phyloP scores from a whole-genome alignment of 2,888 invertebrate genomes.

The Tholera decimalis region DNA sequence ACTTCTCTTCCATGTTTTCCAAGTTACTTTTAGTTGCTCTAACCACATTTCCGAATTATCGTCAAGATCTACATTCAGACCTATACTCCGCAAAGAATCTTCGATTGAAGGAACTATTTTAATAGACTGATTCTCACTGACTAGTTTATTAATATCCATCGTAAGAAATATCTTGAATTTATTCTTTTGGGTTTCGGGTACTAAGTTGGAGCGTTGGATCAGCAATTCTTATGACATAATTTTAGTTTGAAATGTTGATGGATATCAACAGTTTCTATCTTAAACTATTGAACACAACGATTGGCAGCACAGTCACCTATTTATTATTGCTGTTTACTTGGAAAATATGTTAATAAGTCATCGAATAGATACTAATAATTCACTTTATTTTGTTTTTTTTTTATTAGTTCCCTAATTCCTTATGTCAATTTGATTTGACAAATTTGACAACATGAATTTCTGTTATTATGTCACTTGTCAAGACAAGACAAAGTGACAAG shows the following conservation, averaged over 20 bases:
- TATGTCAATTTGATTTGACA: conserved; percentile 44
- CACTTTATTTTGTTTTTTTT: conserved; percentile 51
- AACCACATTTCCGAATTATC: conserved; percentile 81
- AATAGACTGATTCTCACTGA: conserved; percentile 82
- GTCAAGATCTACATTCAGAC: conserved; percentile 86
- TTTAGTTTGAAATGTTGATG: conserved; percentile 13
- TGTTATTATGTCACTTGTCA: conserved; percentile 16
- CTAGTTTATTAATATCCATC: conserved; percentile 78
- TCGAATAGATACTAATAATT: background rate
- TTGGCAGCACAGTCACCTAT: conserved; percentile 43
- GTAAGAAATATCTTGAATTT: conserved; percentile 36
- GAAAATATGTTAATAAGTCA: conserved; percentile 6
- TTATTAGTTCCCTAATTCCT: conserved; percentile 18
- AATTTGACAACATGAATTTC: conserved; percentile 9
- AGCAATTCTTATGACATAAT: conserved; percentile 30
- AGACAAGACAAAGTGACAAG: background rate
- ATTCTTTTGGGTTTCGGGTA: conserved; percentile 12
- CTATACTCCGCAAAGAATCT: conserved; percentile 80
- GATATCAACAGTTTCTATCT: conserved; percentile 17
- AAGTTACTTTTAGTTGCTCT: conserved; percentile 82
- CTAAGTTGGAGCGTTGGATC: conserved; percentile 15
- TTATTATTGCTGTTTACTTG: conserved; percentile 12
- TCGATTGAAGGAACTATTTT: conserved; percentile 88
- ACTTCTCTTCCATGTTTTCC: conserved; percentile 91
- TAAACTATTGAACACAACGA: conserved; percentile 54